A percentile compares a stretch with the other conserved stretches of the same genome.
These are phyloP conservation scores for roundworm (Caenorhabditis elegans) DNA, from an alignment of 1,140 invertebrate genomes.

Conservation along the genomic window WBcel235 BX284606.5:4953501-4954000, in stretches of 20 bases:
- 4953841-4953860: slow-evolving; percentile 64
- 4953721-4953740: slow-evolving; percentile 65
- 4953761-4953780: slow-evolving; percentile 64
- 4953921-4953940: slow-evolving; percentile 35
- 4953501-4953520: slow-evolving; percentile 6
- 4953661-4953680: slow-evolving; percentile 54
- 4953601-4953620: slow-evolving; percentile 59
- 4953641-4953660: slow-evolving; percentile 62
- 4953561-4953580: slow-evolving; percentile 54
- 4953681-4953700: slow-evolving; percentile 26
- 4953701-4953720: slow-evolving; percentile 52
- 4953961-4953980: neutral
- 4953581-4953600: slow-evolving; percentile 59
- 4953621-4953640: slow-evolving; percentile 60
- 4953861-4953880: slow-evolving; percentile 60
- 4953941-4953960: neutral
- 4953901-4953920: slow-evolving; percentile 53
- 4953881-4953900: slow-evolving; percentile 60
- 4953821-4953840: slow-evolving; percentile 62
- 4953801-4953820: slow-evolving; percentile 66
- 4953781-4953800: slow-evolving; percentile 65
- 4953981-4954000: neutral
- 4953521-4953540: neutral
- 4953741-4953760: slow-evolving; percentile 64
- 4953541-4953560: slow-evolving; percentile 29